phyloP scores from a whole-genome alignment of 2,797 vertebrate species.

The Steatocranus sp. region DNA sequence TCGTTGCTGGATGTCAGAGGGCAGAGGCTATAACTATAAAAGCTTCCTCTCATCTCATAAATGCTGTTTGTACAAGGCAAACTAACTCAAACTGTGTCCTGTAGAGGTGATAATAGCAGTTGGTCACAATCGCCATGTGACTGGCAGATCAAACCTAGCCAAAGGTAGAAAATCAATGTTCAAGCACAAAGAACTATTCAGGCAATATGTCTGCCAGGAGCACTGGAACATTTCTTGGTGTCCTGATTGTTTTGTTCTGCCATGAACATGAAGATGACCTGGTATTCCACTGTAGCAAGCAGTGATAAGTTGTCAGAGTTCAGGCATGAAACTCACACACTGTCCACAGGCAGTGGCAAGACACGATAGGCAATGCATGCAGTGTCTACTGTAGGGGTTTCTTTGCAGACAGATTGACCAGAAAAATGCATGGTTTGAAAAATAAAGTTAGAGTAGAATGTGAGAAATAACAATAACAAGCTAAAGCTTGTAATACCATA shows the following conservation, averaged over 20 bases:
- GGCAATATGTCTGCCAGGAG: not conserved
- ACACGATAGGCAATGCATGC: not conserved
- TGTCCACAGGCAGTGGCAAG: not conserved
- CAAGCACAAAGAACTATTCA: not conserved
- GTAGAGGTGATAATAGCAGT: not conserved
- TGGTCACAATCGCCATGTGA: not conserved
- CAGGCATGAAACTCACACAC: not conserved
- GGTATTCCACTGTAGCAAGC: not conserved
- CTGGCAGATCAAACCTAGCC: not conserved
- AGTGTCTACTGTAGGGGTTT: not conserved
- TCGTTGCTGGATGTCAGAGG: conserved; percentile 1
- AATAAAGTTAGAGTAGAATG: not conserved
- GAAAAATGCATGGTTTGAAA: not conserved
- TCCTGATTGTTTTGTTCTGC: not conserved
- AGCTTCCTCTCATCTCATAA: not conserved
- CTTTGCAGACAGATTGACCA: not conserved
- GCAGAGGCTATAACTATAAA: not conserved
- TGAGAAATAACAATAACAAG: not conserved
- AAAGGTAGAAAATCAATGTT: not conserved
- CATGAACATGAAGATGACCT: not conserved
- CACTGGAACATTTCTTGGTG: not conserved
- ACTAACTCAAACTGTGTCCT: not conserved
- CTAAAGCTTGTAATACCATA: not conserved
- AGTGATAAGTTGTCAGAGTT: not conserved
- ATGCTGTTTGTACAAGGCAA: not conserved